Base-by-base conservation (phyloP, 2,113 vertebrate species). In the Erinaceus europaeus region DNA sequence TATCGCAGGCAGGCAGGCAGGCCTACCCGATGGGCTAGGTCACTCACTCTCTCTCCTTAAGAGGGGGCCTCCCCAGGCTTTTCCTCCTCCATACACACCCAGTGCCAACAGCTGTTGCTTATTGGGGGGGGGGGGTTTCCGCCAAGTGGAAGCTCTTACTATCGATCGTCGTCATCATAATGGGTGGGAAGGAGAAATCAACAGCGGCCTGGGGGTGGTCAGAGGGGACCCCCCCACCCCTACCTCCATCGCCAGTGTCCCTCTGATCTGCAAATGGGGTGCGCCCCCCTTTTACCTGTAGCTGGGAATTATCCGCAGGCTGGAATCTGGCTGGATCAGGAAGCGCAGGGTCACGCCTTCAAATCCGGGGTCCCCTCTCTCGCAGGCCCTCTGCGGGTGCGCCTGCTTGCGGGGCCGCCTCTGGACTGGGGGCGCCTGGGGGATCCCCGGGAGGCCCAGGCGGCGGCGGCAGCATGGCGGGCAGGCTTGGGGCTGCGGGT, bases 291-390 rank as follows among this genome's bases (percentile, higher is more conserved):
- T 76, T 65, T 97, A 98, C 98, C 98, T 98, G 97, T 98, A 97
- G 40, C 96, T 96, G 53, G 97, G 96, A 6, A 96, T 96, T 64
- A 98, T 98, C 78, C 97, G 94, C 7, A 99, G 85, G 98, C 48
- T 94, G 96, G 92, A 95, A 25, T 74, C 94, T 78, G 69, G 92
- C 94, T 81, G 95, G 0, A 98, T 94, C 69, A 96, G 95, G 95
- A 99, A 98, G 84, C 95, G 96, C 94, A 99, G 97, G 0, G 95
- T 96, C 80, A 98, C 98, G 4, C 98, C 98, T 75, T 96, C 94
- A 67, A 98, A 98, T 27, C 84, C 57, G 0, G 98, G 97, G 89
- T 98, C 98, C 29, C 86, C 76, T n/a, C 95, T 91, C 71, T 98
- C 96, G 0, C 94, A 95, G 12, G 98, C 98, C 20, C 95, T 96